phyloP scores from a whole-genome alignment of 2,113 vertebrate species.

The Halcyon senegalensis region DNA sequence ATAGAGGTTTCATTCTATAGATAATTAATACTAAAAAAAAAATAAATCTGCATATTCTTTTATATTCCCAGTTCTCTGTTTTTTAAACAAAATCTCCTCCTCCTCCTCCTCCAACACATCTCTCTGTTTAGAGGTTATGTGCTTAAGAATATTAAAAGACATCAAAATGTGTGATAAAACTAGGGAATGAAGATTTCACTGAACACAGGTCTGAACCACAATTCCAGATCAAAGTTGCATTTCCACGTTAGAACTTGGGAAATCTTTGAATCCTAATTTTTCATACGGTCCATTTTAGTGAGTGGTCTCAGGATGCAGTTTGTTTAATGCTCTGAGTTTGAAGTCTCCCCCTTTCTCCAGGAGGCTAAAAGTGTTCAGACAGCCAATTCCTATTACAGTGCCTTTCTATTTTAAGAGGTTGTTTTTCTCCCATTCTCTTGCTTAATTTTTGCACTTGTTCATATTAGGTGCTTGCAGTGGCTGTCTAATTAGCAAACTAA shows the following conservation, averaged over 20 bases:
- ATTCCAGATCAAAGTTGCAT: neutral
- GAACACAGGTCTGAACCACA: neutral
- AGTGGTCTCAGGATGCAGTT: neutral
- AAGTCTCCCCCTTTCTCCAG: neutral
- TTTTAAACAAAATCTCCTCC: conserved; percentile 53
- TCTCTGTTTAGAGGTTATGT: conserved; percentile 30
- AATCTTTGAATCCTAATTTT: neutral
- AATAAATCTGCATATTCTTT: conserved; percentile 27
- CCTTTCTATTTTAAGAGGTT: neutral
- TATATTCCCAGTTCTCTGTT: conserved; percentile 17
- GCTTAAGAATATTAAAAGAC: conserved; percentile 38
- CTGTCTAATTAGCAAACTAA: conserved; percentile 55
- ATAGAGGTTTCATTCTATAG: conserved; percentile 11
- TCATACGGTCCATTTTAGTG: neutral
- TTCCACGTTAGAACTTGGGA: neutral
- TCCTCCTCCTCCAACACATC: neutral
- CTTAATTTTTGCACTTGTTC: neutral
- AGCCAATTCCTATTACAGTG: neutral
- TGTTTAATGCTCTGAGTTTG: neutral
- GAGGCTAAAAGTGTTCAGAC: neutral
- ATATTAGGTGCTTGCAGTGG: neutral
- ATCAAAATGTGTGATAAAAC: conserved; percentile 26
- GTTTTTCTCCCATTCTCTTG: neutral
- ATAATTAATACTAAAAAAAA: conserved; percentile 60
- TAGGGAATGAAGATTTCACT: neutral